Evolutionary conservation across 2,888 invertebrate genomes (phyloP), one percentile per base, ranked within the genome.

Genomic region (Lasioglossum morio): DNA sequence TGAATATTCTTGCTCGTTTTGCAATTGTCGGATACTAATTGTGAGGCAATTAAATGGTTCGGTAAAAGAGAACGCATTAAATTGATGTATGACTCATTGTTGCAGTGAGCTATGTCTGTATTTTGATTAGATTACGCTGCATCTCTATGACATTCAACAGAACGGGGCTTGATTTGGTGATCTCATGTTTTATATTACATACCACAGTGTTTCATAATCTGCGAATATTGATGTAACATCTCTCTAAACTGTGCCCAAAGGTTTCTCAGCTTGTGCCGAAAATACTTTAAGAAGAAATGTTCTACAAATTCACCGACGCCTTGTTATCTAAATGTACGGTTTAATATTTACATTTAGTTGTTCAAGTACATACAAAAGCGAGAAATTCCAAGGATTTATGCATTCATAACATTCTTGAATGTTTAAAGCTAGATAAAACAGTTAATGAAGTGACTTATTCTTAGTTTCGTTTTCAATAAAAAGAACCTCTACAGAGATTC

Each of bases 41-140:
- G 7, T 2, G 8, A 23, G 53, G 23, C 23, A 23, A 23, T 23
- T 3, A 23, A 53, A 53, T 23, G 53, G 53, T 53, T 53, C 23
- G 53, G 53, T 53, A 53, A 23, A 75, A 78, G 72, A 34, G 48
- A 40, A 63, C 75, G 63, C 60, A 53, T 83, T 75, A 77, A 74
- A 84, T 82, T 69, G 60, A 77, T 19, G 77, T 43, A 48, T 48
- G 77, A 82, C 77, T 66, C 82, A 60, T 69, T 69, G 34, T 77
- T 66, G 69, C 77, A n/a, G 40, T n/a, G 60, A 53, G 63, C 77
- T 60, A 57, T 48, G 81, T n/a, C 37, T 37, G 84, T 53, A 43
- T 72, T 83, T 85, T 63, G 84, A 85, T 85, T 79, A 85, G 84
- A 85, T 84, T 79, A 75, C n/a, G 43, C 37, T 12, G 48, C 74